These are phyloP conservation scores for Nannospalax galili DNA, from an alignment of 2,113 vertebrate genomes.

Conservation along the genomic window DNA sequence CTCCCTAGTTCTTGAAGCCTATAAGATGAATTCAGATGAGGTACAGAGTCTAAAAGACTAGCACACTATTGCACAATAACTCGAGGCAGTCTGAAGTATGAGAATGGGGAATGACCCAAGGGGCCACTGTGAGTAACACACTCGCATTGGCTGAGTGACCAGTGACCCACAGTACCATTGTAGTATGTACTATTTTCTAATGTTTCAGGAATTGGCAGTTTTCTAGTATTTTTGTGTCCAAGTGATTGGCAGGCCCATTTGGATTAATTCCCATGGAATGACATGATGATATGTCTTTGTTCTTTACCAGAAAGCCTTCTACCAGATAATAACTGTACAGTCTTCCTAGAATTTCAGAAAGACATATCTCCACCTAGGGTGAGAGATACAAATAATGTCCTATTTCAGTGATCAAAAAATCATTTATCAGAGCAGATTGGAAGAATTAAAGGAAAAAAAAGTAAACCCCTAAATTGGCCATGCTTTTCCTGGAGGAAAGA, in stretches of 20 bases:
- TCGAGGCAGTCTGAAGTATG: not conserved
- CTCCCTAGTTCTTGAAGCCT: too few relatives aligned
- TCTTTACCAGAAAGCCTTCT: not conserved
- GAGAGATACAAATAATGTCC: not conserved
- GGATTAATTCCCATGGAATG: not conserved
- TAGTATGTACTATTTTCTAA: not conserved
- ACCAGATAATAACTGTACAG: not conserved
- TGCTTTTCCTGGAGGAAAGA: not conserved
- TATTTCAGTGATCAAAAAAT: not conserved
- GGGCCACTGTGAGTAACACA: not conserved
- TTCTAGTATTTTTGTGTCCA: not conserved
- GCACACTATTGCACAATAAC: not conserved
- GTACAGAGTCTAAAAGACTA: not conserved
- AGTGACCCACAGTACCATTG: not conserved
- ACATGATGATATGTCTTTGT: not conserved
- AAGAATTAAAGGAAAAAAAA: not conserved
- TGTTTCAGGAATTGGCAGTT: not conserved
- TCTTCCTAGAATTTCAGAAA: not conserved
- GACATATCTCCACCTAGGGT: not conserved
- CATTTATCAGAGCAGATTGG: not conserved
- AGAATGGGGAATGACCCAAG: not conserved
- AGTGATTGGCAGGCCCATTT: not conserved
- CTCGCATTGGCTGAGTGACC: not conserved
- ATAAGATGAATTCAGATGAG: not conserved
- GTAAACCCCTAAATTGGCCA: not conserved